phyloP scores from a whole-genome alignment of 1,140 invertebrate genomes.

The Galleria mellonella region DNA sequence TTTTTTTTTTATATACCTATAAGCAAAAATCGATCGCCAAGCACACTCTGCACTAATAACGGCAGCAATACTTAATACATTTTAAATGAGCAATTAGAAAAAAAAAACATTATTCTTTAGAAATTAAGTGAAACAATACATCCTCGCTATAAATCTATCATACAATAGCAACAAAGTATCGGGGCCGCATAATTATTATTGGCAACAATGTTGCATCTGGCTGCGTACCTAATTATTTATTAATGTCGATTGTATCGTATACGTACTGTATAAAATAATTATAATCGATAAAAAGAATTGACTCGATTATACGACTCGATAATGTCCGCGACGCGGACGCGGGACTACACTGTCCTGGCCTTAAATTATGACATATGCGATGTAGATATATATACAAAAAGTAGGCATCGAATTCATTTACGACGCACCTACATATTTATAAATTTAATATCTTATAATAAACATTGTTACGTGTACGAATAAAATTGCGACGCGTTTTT shows the following conservation, averaged over 20 bases:
- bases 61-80: constrained; percentile 3
- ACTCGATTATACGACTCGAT: constrained; percentile 5
- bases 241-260: constrained; percentile 12
- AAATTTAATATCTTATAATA: no score
- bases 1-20: no score
- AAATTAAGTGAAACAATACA: constrained; percentile 14
- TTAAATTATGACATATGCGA: no score
- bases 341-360: no score
- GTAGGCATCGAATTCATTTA: no score
- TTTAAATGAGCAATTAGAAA: constrained; percentile 4
- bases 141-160: constrained; percentile 16
- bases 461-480: no score
- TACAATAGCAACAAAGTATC: constrained; percentile 11
- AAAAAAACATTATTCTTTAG: constrained; percentile 8
- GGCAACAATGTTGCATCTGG: constrained; percentile 23
- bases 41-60: no score
- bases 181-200: constrained; percentile 14
- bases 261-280: constrained; percentile 15
- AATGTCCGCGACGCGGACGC: no score
- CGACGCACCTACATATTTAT: no score
- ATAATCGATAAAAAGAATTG: constrained; percentile 14
- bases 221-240: constrained; percentile 12
- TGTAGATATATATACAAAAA: no score
- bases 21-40: no score
- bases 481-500: no score